Conservation (phyloP, 2,113 vertebrate species). For the Hippocampus zosterae region DNA sequence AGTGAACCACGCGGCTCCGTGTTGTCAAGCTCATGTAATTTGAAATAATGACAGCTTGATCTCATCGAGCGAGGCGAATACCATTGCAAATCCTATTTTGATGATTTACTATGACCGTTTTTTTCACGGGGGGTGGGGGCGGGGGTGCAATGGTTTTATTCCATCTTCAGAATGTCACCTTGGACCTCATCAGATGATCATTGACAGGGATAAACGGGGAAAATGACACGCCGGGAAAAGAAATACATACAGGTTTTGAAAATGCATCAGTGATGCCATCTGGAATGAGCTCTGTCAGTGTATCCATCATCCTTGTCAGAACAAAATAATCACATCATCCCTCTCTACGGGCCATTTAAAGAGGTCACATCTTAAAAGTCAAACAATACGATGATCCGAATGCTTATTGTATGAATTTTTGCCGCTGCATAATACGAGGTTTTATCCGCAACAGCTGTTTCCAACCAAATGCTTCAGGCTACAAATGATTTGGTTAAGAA, state of each 20-base stretch:
- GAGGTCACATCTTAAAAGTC: conserved; percentile 59
- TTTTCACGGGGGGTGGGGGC: background rate
- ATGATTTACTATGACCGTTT: conserved; percentile 29
- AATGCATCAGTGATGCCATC: conserved; percentile 40
- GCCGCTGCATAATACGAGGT: background rate
- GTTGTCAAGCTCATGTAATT: conserved; percentile 25
- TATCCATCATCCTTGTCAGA: conserved; percentile 63
- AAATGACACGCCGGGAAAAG: background rate
- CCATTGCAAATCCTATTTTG: conserved; percentile 19
- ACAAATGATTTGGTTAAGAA: background rate
- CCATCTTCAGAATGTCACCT: conserved; percentile 22
- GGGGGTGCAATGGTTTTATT: conserved; percentile 16
- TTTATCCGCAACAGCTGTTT: background rate
- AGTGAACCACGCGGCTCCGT: conserved; percentile 13
- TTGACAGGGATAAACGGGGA: conserved; percentile 18
- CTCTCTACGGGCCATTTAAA: conserved; percentile 51
- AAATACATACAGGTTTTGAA: conserved; percentile 12
- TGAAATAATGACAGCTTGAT: conserved; percentile 22
- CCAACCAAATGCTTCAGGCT: background rate
- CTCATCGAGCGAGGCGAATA: conserved; percentile 26
- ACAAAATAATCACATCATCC: conserved; percentile 59
- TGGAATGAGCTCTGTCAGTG: conserved; percentile 39
- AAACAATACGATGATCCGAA: conserved; percentile 43
- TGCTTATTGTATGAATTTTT: background rate
- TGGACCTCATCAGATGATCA: conserved; percentile 30